Evolutionary conservation across 2,797 vertebrate species (phyloP), one percentile per base, ranked within the genome.

Genomic region (Chloroceryle inda): DNA sequence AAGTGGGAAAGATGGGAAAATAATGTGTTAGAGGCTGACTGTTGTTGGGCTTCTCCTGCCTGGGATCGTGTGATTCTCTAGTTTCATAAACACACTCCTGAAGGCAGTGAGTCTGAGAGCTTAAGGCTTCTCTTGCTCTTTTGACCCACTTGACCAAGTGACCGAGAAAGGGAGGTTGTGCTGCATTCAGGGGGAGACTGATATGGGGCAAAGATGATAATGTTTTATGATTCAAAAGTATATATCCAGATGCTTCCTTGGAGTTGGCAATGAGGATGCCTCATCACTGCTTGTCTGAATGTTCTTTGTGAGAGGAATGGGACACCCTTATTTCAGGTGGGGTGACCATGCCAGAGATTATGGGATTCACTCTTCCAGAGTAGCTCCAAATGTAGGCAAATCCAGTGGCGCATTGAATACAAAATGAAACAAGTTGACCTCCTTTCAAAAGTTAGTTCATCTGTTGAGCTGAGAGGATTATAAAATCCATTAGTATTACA

Each of bases 31-130:
- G 88, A 20, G 55, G 27, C 24, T 79, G 75, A 8, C 37, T 95
- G 75, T 75, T 88, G 56, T 86, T 97, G 94, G 94, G 63, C 56
- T 93, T 3, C 2, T 94, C 78, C 79, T 88, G 83, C 56, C 87
- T 58, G 20, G 59, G 64, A 95, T 85, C 4, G 10, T 96, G 71
- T 62, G 47, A 61, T 94, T 95, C 58, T 85, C 24, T 52, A 16
- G 77, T 92, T 94, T 95, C 69, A 76, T 96, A 93, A 97, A 96
- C 33, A n/a, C 17, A 3, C 47, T 95, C 75, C 77, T 94, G 84
- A 96, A 97, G 94, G 38, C 82, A 71, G 80, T n/a, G 52, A 80
- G 72, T 77, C 76, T n/a, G 13, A 90, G 94, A 73, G 68, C 88
- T 97, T 87, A 87, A 96, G 53, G 71, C 24, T 92, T 53, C 78